A percentile compares a stretch with the other conserved stretches of the same genome.
phyloP scores from a whole-genome alignment of 2,113 vertebrate genomes.

The Enhydra lutris region DNA sequence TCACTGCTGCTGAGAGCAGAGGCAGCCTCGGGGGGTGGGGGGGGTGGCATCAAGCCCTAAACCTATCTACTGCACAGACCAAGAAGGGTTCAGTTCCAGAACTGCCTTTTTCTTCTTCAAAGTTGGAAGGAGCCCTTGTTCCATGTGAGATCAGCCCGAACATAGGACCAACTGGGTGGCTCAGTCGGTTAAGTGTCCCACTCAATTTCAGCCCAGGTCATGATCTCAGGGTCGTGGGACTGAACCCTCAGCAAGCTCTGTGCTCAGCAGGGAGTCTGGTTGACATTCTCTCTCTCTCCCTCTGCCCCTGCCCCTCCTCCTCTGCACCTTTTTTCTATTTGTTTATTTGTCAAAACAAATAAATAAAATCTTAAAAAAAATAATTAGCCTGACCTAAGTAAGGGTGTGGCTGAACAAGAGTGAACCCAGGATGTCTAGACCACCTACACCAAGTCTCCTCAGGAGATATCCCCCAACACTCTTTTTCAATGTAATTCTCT shows the following conservation, averaged over 20 bases:
- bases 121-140: neutral
- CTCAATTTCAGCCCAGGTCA: neutral
- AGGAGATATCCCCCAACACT: neutral
- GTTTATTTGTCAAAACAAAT: neutral
- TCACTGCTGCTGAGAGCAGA: neutral
- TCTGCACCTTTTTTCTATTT: neutral
- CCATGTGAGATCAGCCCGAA: neutral
- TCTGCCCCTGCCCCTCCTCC: neutral
- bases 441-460: neutral
- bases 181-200: neutral
- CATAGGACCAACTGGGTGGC: neutral
- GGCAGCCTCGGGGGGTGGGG: neutral
- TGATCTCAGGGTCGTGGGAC: neutral
- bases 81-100: neutral
- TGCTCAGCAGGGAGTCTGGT: neutral
- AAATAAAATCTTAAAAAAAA: neutral
- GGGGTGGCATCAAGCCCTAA: rapidly evolving
- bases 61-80: rapidly evolving
- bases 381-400: neutral
- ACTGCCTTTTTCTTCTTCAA: neutral
- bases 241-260: neutral
- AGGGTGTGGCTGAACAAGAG: neutral
- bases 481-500: neutral
- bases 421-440: neutral
- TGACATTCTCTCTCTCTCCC: neutral